Conservation (phyloP, 2,113 vertebrate species). For the Pteropus alecto region DNA sequence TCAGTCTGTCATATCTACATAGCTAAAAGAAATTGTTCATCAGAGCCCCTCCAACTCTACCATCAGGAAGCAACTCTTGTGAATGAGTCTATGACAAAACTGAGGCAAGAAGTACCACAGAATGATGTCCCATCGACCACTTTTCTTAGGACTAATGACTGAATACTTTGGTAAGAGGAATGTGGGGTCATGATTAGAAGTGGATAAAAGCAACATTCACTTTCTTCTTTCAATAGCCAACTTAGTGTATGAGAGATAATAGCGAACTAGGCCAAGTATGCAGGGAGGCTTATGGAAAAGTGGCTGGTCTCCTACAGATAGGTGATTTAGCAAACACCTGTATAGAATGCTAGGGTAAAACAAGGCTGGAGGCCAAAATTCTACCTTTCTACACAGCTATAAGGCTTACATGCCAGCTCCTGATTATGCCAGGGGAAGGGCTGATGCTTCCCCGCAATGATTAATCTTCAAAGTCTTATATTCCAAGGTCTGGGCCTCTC, state of each 20-base stretch:
- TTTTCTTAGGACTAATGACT: neutral
- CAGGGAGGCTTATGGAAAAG: neutral
- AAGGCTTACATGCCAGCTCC: neutral
- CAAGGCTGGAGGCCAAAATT: neutral
- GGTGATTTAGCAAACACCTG: neutral
- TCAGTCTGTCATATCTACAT: neutral
- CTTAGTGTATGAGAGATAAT: neutral
- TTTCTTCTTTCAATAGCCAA: neutral
- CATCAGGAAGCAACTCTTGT: neutral
- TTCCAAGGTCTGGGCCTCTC: neutral
- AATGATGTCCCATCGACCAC: neutral
- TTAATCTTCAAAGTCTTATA: neutral
- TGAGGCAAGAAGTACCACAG: neutral
- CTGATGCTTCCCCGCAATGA: neutral
- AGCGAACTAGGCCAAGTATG: neutral
- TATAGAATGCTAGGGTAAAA: neutral
- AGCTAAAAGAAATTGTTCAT: neutral
- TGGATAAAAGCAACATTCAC: neutral
- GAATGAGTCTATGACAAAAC: neutral
- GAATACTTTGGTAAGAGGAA: neutral
- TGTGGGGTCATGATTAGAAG: neutral
- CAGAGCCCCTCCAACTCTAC: neutral
- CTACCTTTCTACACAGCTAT: neutral
- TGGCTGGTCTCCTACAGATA: neutral
- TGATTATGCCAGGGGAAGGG: neutral